phyloP scores from a whole-genome alignment of 2,113 vertebrate species.

The Aviceda subcristata region DNA sequence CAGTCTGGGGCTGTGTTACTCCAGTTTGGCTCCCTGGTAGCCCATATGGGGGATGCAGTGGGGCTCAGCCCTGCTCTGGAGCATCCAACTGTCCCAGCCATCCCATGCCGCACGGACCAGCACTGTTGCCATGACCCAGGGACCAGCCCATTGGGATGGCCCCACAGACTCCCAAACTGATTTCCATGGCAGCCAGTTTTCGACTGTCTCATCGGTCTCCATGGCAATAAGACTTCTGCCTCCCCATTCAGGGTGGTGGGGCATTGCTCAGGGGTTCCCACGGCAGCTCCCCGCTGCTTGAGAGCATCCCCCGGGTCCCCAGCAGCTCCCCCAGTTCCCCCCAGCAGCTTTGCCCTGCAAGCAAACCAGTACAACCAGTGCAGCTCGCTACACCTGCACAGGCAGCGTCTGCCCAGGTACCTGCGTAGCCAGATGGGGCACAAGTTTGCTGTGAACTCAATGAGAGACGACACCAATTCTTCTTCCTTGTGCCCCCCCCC shows the following conservation, averaged over 20 bases:
- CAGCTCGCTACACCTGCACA: accelerated
- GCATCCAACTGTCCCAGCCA: accelerated
- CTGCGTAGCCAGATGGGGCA: background rate
- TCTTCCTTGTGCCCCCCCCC: background rate
- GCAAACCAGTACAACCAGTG: background rate
- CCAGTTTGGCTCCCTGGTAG: background rate
- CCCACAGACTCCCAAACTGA: background rate
- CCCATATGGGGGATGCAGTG: background rate
- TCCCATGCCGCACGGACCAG: accelerated
- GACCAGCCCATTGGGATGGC: background rate
- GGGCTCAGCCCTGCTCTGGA: background rate
- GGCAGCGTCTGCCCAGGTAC: accelerated
- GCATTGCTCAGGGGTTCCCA: background rate
- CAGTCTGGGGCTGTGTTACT: background rate
- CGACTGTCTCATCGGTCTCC: background rate
- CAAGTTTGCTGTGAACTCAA: background rate
- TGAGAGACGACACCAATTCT: background rate
- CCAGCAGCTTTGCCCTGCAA: background rate
- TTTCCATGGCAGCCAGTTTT: background rate
- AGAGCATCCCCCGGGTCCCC: background rate
- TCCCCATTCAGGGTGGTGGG: background rate
- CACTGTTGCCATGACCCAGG: accelerated
- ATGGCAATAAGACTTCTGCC: background rate
- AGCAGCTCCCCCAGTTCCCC: background rate
- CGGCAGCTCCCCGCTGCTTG: background rate